Percentiles rank a stretch among this genome's conserved stretches.
Conservation (phyloP, 2,113 vertebrate genomes). For the Bathybates hornii region DNA sequence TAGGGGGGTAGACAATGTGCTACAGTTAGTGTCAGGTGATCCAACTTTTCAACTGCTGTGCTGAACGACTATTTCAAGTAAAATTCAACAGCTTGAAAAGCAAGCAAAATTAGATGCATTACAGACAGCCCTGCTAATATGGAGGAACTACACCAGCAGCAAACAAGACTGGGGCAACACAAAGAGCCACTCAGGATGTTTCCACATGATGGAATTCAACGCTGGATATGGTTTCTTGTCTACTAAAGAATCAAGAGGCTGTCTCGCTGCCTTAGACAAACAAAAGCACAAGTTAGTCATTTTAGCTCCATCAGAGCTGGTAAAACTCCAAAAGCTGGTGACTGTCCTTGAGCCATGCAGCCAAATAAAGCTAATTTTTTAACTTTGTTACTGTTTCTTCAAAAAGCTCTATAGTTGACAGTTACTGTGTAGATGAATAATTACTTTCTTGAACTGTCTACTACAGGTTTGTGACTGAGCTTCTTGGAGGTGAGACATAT, state of each 20-base stretch:
- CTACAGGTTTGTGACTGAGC: no score
- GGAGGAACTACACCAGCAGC: not conserved
- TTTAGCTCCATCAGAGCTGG: not conserved
- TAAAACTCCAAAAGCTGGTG: not conserved
- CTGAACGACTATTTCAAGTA: not conserved
- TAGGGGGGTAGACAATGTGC: not conserved
- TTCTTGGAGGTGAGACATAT: no score
- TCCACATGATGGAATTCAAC: not conserved
- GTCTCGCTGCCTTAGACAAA: not conserved
- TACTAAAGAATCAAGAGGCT: not conserved
- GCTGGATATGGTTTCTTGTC: not conserved
- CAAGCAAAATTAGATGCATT: not conserved
- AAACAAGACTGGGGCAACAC: not conserved
- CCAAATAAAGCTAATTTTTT: fast-evolving
- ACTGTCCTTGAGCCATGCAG: no score
- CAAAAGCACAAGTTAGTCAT: not conserved
- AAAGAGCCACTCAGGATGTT: not conserved
- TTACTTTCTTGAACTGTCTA: no score
- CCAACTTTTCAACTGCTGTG: not conserved
- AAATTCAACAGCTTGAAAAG: not conserved
- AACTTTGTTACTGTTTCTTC: no score
- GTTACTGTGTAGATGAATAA: no score
- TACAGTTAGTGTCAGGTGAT: not conserved
- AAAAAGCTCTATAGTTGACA: no score
- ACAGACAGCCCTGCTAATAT: not conserved